Evolutionary conservation across 2,888 invertebrate species (phyloP).

Genomic region (Beris morrisii): DNA sequence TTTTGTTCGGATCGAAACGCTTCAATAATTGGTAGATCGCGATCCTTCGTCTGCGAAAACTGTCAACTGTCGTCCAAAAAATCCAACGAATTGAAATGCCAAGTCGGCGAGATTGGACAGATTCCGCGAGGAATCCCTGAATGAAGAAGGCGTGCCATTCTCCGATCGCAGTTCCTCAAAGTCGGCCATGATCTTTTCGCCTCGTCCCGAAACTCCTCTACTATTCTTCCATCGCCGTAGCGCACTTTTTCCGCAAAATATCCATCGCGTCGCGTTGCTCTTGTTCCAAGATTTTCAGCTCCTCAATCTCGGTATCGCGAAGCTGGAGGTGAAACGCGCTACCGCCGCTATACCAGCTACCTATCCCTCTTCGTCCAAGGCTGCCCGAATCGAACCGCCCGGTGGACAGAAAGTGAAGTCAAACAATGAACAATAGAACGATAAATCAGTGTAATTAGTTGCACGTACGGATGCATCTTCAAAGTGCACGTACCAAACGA

Average conservation of each 20-base stretch:
- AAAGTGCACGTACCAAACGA: too few relatives aligned
- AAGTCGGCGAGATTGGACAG: constrained; percentile 8
- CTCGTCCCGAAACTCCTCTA: constrained; percentile 9
- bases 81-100: constrained; percentile 23
- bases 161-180: not conserved
- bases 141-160: constrained; percentile 12
- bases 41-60: constrained; percentile 6
- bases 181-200: constrained; percentile 10
- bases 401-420: constrained; percentile 43
- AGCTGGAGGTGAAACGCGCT: constrained; percentile 1
- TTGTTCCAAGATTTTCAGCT: constrained; percentile 9
- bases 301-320: constrained; percentile 13
- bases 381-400: not conserved
- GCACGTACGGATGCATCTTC: constrained; percentile 49
- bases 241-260: not conserved
- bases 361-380: constrained; percentile 11
- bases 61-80: constrained; percentile 13
- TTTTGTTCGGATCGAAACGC: constrained; percentile 5
- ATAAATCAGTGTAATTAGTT: constrained; percentile 95
- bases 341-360: constrained; percentile 11
- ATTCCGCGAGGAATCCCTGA: constrained; percentile 1
- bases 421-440: constrained; percentile 85
- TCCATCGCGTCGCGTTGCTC: constrained; percentile 27
- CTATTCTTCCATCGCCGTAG: constrained; percentile 2
- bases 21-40: constrained; percentile 15